Percentiles rank a stretch among this genome's conserved stretches.
Conservation (phyloP, 1,140 invertebrate species). For the Trachelipus rathkii region DNA sequence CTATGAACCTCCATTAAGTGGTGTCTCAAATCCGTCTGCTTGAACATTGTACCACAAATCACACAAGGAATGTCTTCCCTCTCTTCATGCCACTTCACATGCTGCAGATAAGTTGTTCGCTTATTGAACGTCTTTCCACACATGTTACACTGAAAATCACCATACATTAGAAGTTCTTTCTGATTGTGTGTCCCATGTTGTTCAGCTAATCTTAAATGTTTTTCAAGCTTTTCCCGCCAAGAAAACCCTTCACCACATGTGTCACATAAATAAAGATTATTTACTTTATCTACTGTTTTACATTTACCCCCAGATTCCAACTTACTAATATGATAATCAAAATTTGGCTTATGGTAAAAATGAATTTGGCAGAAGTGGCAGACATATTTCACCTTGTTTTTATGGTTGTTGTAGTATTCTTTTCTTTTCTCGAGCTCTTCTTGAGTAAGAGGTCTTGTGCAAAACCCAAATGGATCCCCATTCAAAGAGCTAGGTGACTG, state of each 20-base stretch:
- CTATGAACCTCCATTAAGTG: constrained; percentile 45
- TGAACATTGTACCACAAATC: constrained; percentile 45
- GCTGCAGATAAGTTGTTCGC: constrained; percentile 41
- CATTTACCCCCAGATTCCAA: constrained; percentile 40
- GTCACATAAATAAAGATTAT: constrained; percentile 44
- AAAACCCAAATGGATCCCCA: constrained; percentile 25
- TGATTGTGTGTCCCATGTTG: constrained; percentile 45
- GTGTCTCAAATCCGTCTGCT: constrained; percentile 40
- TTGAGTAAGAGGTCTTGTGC: constrained; percentile 28
- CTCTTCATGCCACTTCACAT: constrained; percentile 44
- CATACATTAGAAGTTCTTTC: constrained; percentile 43
- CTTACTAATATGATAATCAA: constrained; percentile 43
- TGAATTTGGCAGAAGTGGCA: constrained; percentile 45
- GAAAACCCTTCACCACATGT: constrained; percentile 43
- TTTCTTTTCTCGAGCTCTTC: constrained; percentile 42
- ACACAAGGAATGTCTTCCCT: constrained; percentile 45
- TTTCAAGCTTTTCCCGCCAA: constrained; percentile 44
- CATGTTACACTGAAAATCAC: constrained; percentile 46
- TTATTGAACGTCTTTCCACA: constrained; percentile 45
- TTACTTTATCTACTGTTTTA: constrained; percentile 39
- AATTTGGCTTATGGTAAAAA: constrained; percentile 45
- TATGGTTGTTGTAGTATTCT: constrained; percentile 45
- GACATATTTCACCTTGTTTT: constrained; percentile 44
- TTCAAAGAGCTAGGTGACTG: constrained; percentile 26
- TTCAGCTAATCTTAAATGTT: constrained; percentile 41